A percentile compares a stretch with the other conserved stretches of the same genome.
These are phyloP conservation scores for Mormyrops boulengeri DNA, from an alignment of 2,797 vertebrate species.

Conservation along the genomic window DNA sequence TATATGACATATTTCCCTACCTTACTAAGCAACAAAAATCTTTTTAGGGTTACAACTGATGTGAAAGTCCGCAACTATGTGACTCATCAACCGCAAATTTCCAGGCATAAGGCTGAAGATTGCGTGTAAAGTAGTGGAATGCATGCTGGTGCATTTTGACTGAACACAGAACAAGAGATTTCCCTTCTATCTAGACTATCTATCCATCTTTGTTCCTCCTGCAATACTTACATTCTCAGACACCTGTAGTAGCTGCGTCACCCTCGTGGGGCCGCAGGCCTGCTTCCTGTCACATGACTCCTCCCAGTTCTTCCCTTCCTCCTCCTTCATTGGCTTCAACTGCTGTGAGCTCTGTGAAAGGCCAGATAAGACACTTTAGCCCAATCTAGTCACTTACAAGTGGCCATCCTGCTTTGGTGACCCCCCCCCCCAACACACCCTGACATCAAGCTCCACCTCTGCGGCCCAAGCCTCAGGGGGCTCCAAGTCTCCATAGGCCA, in stretches of 20 bases:
- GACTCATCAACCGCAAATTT: neutral
- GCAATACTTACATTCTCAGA: conserved; percentile 70
- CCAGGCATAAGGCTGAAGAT: neutral
- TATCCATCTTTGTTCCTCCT: neutral
- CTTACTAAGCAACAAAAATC: neutral
- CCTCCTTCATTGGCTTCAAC: conserved; percentile 68
- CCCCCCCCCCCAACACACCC: conserved; percentile 55
- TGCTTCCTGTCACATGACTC: conserved; percentile 70
- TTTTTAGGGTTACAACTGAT: neutral
- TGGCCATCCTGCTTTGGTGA: neutral
- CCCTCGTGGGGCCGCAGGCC: conserved; percentile 55
- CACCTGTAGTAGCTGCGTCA: conserved; percentile 66
- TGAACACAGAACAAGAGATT: neutral
- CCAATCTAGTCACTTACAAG: neutral
- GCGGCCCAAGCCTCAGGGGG: conserved; percentile 57
- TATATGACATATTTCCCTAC: neutral
- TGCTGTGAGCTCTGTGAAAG: conserved; percentile 73
- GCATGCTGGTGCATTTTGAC: neutral
- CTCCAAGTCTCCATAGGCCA: conserved; percentile 80
- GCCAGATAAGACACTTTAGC: neutral
- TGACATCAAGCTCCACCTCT: conserved; percentile 79
- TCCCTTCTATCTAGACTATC: neutral
- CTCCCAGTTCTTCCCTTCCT: conserved; percentile 75
- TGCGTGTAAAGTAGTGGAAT: neutral
- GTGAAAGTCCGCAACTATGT: neutral